phyloP scores from a whole-genome alignment of 1,140 invertebrate genomes.

The Cepaea nemoralis region DNA sequence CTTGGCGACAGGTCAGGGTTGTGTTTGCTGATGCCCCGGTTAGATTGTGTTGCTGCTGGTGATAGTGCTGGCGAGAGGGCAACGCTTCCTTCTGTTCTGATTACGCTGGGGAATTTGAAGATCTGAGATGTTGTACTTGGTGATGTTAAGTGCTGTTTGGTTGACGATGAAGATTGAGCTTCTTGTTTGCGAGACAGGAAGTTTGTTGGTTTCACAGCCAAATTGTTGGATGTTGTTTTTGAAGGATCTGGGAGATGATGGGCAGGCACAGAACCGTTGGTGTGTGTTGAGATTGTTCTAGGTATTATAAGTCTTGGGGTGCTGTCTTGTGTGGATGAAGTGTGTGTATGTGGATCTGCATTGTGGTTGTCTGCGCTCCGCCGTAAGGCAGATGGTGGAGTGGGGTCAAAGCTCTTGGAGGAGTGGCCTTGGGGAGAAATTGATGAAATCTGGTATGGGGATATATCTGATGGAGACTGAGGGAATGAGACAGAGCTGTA shows the following conservation, averaged over 20 bases:
- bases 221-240: no score
- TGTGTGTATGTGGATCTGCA: not conserved
- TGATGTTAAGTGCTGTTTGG: not conserved
- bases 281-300: not conserved
- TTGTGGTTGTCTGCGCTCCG: not conserved
- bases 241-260: not conserved
- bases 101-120: constrained; percentile 34
- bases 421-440: not conserved
- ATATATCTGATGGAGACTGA: not conserved
- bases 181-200: not conserved
- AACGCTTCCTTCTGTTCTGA: constrained; percentile 24
- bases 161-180: not conserved
- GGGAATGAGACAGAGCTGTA: not conserved
- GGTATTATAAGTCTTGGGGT: not conserved
- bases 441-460: not conserved
- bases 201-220: not conserved
- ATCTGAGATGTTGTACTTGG: not conserved
- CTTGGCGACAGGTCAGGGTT: not conserved
- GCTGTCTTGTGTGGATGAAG: not conserved
- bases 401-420: not conserved
- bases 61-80: constrained; percentile 10
- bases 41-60: constrained; percentile 17
- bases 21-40: not conserved
- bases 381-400: not conserved
- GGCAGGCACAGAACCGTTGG: not conserved